Evolutionary conservation across 2,797 vertebrate species (phyloP), one percentile per base, ranked within the genome.

Genomic region (Megaceryle alcyon): DNA sequence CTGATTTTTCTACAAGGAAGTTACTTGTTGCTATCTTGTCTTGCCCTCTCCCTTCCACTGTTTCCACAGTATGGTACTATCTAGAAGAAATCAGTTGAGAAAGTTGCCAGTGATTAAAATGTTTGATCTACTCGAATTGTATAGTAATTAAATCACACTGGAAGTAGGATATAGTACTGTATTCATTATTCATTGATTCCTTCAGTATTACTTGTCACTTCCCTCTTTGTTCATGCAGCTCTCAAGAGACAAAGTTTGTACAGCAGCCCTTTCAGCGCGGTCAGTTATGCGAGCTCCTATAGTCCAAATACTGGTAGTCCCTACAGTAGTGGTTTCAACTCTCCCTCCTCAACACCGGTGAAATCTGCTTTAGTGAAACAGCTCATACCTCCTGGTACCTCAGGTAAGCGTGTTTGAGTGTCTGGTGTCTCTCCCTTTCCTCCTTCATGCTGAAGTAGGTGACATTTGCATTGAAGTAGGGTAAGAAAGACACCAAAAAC

Each of bases 241-340:
- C 98, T 99, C 97, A 99, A 99, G 98, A 98, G 98, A 78, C 98
- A 99, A 95, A 99, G 98, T 97, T 98, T 99, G 66, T 99, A 99
- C 94, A 99, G 98, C 96, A 99, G 98, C 83, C 98, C 99, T 37
- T 99, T 99, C 97, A 98, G 98, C 88, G 98, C 98, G 1, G 70
- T 98, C 96, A 97, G 96, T 97, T 99, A 98, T 0, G 92, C 98
- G 20, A 99, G 98, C 96, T 98, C 99, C 13, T 99, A 99, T 61
- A 99, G 99, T 97, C 98, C 99, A 90, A 99, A 99, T 91, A 96
- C 99, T 14, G 98, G 98, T 88, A 99, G 99, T 86, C 99, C 99
- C 8, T 99, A 99, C 93, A 99, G 98, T 98, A 99, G 99, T 76
- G 99, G 99, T 94, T 99, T 99, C 97, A 99, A 99, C 97, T 99